These are phyloP conservation scores for Cossypha polioptera DNA, from an alignment of 2,797 vertebrate genomes.

Conservation along the genomic window DNA sequence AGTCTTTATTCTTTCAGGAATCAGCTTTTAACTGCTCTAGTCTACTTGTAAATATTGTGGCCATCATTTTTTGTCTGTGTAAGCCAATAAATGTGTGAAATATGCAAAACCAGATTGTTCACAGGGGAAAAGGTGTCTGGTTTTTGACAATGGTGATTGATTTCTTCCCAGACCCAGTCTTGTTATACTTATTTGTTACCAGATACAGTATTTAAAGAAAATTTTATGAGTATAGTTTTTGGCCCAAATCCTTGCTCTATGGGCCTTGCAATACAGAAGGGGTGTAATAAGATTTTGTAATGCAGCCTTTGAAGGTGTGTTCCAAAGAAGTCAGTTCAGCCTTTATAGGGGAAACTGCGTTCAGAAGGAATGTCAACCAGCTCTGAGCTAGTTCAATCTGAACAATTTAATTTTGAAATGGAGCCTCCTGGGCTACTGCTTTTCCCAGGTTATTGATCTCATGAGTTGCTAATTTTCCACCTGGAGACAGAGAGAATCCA, in stretches of 20 bases:
- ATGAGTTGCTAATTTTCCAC: neutral
- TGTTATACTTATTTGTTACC: neutral
- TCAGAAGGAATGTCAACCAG: neutral
- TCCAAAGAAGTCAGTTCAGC: neutral
- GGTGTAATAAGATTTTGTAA: neutral
- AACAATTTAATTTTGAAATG: neutral
- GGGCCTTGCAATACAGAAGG: neutral
- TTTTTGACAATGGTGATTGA: neutral
- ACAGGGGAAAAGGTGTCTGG: neutral
- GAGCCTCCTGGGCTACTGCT: neutral
- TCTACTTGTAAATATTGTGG: neutral
- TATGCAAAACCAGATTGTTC: neutral
- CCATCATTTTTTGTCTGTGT: neutral
- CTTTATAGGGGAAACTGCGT: neutral
- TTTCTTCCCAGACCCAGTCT: neutral
- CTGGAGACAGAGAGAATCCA: neutral
- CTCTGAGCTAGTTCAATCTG: neutral
- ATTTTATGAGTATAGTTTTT: neutral
- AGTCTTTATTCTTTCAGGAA: neutral
- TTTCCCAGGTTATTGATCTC: neutral
- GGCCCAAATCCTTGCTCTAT: neutral
- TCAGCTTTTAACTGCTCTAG: neutral
- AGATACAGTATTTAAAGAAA: neutral
- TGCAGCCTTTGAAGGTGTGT: neutral
- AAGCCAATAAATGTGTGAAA: neutral